Conservation (phyloP, 2,113 vertebrate species). For the Peucedramus taeniatus region DNA sequence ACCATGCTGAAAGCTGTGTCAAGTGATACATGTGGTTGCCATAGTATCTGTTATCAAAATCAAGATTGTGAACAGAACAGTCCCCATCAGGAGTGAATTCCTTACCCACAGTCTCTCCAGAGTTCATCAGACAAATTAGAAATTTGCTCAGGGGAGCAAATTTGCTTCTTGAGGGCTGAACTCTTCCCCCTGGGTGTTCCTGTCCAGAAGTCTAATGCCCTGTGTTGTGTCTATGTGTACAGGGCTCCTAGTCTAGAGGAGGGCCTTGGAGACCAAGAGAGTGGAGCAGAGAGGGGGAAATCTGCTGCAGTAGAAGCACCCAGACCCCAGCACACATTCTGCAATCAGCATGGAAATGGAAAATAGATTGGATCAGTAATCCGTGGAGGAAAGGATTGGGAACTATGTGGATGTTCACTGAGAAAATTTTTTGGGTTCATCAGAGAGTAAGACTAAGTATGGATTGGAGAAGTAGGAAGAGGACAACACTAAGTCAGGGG, state of each 20-base stretch:
- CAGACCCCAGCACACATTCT: not conserved
- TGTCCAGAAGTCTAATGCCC: not conserved
- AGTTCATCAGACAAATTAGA: not conserved
- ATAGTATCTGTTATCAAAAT: not conserved
- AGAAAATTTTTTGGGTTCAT: not conserved
- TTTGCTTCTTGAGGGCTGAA: not conserved
- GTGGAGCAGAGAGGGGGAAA: not conserved
- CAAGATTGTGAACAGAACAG: not conserved
- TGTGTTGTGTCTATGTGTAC: not conserved
- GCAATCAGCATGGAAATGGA: not conserved
- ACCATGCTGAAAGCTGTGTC: not conserved
- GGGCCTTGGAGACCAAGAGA: not conserved
- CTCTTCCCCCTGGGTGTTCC: not conserved
- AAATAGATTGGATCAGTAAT: not conserved
- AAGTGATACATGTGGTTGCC: not conserved
- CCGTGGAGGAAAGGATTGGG: not conserved
- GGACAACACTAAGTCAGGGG: not conserved
- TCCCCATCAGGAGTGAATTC: not conserved
- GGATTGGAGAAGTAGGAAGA: not conserved
- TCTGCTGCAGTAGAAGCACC: not conserved
- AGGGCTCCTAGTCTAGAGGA: not conserved
- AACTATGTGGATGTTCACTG: not conserved
- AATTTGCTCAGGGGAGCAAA: not conserved
- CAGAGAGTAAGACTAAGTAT: not conserved
- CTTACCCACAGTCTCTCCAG: not conserved